Base-by-base conservation (phyloP, 1,140 invertebrate genomes). In the Drosophila nasuta region DNA sequence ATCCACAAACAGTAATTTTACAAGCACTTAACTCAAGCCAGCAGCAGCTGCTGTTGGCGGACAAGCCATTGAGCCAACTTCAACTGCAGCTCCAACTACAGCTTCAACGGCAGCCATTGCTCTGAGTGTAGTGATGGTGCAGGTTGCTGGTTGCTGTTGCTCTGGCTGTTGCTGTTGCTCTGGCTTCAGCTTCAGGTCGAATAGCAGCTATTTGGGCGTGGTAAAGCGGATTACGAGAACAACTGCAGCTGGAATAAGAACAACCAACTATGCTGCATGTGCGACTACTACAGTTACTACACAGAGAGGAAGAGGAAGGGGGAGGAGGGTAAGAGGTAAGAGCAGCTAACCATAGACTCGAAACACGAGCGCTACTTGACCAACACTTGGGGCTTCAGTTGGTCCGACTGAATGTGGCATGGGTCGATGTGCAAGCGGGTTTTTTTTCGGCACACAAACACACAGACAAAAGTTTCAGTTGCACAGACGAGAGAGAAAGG, bases 1-100 rank as follows among this genome's bases (percentile, higher is more conserved):
- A 81, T 85, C 78, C 78, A 76, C 82, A 86, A 86, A 86, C 78
- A 73, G 82, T 86, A 86, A 86, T 81, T 86, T 86, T 81, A 86
- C 82, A 86, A 86, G 78, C 82, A 86, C 82, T 86, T 83, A 89
- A 63, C 68, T 89, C 54, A 17, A 46, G 64, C 33, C 52, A 60
- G 35, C 51, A 66, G 75, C 75, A 62, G 75, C 54, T 52, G 75
- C 60, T 70, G 52, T 49, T 17, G 51, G 13, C 43, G 43, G 46
- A 10, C 57, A 48, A 65, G 52, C 62, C 35, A 58, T 15, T 63
- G 46, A 17, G 10, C 45, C 59, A 69, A 11, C 51, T 65, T 41
- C 64, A 41, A n/a, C 51, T 35, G 2, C 28, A 48, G n/a, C 48
- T 45, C 2, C 45, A 41, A 6, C 8, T 17, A n/a, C 15, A 49